phyloP scores from a whole-genome alignment of 2,113 vertebrate species.

The Gallinago media region DNA sequence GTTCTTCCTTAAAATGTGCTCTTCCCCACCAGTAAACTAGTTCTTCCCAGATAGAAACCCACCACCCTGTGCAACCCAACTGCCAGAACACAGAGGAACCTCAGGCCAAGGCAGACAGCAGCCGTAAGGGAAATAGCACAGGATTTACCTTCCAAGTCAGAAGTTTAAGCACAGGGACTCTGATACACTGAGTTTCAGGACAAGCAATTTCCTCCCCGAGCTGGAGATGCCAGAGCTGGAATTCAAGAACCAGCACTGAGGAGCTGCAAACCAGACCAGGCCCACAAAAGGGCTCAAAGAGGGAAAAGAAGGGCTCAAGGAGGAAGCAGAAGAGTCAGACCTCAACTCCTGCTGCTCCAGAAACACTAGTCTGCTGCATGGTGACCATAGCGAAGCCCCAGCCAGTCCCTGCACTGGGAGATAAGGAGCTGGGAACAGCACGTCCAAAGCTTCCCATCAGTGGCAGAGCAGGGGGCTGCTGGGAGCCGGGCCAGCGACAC shows the following conservation, averaged over 20 bases:
- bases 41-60: background rate
- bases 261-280: background rate
- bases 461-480: background rate
- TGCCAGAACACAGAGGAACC: background rate
- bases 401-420: background rate
- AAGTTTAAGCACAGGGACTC: background rate
- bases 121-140: background rate
- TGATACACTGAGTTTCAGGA: rapidly evolving
- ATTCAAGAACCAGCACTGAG: background rate
- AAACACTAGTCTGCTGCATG: rapidly evolving
- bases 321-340: background rate
- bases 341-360: background rate
- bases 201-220: rapidly evolving
- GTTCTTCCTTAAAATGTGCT: background rate
- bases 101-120: background rate
- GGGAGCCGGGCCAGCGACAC: background rate
- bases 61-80: background rate
- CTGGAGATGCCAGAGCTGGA: background rate
- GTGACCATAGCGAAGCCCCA: rapidly evolving
- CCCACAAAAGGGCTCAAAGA: too few relatives aligned
- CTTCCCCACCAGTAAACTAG: background rate
- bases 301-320: background rate
- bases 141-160: background rate
- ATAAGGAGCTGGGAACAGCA: background rate
- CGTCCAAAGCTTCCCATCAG: background rate